A percentile compares a stretch with the other conserved stretches of the same genome.
phyloP scores from a whole-genome alignment of 2,888 invertebrate genomes.

The Chrysolina oricalcia region DNA sequence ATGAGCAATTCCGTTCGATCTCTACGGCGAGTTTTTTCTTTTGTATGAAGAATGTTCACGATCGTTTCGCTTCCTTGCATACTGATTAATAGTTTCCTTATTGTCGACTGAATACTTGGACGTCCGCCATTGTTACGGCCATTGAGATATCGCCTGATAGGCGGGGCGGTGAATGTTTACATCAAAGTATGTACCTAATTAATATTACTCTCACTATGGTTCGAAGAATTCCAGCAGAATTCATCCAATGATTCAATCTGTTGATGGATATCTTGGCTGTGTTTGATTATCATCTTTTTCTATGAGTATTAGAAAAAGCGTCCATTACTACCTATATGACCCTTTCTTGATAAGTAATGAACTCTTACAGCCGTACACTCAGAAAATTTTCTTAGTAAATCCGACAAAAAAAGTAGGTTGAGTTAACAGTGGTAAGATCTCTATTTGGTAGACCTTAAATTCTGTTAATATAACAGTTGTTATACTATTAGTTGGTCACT shows the following conservation, averaged over 20 bases:
- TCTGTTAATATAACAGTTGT: too few relatives aligned
- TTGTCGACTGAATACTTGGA: slow-evolving; percentile 13
- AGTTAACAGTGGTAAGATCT: too few relatives aligned
- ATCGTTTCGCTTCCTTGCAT: slow-evolving; percentile 30
- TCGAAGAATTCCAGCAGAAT: neutral
- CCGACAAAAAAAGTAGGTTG: too few relatives aligned
- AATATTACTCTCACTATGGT: neutral
- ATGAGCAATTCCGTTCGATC: slow-evolving; percentile 13
- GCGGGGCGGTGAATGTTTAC: neutral
- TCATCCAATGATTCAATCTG: neutral
- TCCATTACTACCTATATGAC: too few relatives aligned
- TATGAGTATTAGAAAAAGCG: too few relatives aligned
- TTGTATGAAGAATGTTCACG: slow-evolving; percentile 11
- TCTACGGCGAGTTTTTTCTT: slow-evolving; percentile 14
- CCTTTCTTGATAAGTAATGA: too few relatives aligned
- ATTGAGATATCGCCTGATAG: neutral
- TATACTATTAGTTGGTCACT: too few relatives aligned
- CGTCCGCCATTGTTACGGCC: slow-evolving; percentile 8
- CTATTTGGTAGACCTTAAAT: too few relatives aligned
- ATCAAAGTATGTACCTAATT: neutral
- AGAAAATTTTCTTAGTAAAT: too few relatives aligned
- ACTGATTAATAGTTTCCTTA: slow-evolving; percentile 38
- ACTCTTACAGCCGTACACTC: too few relatives aligned
- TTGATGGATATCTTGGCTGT: neutral
- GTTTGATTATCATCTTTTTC: neutral